phyloP scores from a whole-genome alignment of 2,888 invertebrate genomes.

The Osmoderma eremita region DNA sequence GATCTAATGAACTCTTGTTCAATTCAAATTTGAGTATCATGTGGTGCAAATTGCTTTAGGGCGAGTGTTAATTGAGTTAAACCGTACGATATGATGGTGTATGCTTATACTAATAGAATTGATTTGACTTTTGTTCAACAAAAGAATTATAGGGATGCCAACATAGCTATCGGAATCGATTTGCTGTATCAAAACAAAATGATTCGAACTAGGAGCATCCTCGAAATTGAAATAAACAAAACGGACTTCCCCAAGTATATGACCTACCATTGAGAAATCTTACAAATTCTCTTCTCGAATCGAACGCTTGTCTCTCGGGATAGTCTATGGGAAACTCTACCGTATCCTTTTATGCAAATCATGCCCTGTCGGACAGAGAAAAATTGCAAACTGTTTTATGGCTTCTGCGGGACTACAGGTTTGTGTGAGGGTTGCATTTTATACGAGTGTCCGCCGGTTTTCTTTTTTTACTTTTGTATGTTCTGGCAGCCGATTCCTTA shows the following conservation, averaged over 20 bases:
- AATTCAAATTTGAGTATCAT: neutral
- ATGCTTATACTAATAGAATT: neutral
- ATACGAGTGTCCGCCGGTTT: neutral
- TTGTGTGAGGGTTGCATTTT: slow-evolving; percentile 16
- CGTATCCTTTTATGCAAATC: slow-evolving; percentile 31
- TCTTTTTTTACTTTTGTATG: slow-evolving; percentile 7
- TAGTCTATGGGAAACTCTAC: neutral
- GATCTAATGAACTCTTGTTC: slow-evolving; percentile 12
- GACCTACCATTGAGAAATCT: neutral
- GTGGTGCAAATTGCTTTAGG: slow-evolving; percentile 4
- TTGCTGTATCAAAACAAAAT: too few relatives aligned
- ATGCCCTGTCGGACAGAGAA: slow-evolving; percentile 30
- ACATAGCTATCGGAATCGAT: too few relatives aligned
- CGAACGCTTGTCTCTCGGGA: neutral
- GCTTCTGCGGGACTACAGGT: slow-evolving; percentile 35
- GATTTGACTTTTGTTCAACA: too few relatives aligned
- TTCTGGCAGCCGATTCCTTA: neutral
- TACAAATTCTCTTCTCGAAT: slow-evolving; percentile 11
- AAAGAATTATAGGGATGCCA: too few relatives aligned
- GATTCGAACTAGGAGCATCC: too few relatives aligned
- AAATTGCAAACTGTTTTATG: slow-evolving; percentile 41
- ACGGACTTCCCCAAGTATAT: too few relatives aligned
- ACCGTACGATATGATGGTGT: neutral
- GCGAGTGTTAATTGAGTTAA: neutral
- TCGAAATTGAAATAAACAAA: too few relatives aligned